These are phyloP conservation scores for Hoplodrina blanda DNA, from an alignment of 2,888 invertebrate species.

Conservation along the genomic window DNA sequence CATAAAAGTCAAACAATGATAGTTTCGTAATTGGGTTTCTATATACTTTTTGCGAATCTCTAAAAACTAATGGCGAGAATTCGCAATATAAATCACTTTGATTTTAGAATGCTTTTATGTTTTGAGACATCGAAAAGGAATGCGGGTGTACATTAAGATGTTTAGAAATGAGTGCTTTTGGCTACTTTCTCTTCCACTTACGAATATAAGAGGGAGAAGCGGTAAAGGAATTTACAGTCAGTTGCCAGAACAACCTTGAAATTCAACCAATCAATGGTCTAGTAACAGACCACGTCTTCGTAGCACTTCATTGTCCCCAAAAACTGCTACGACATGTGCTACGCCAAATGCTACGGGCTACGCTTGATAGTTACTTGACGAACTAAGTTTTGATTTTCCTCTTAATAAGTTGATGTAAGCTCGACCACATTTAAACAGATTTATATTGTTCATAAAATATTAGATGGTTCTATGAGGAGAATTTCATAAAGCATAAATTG, in stretches of 20 bases:
- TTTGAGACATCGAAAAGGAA: conserved; percentile 40
- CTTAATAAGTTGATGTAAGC: neutral
- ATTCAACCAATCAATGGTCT: conserved; percentile 4
- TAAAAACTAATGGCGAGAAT: conserved; percentile 33
- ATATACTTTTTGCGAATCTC: conserved; percentile 17
- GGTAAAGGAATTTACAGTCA: too few relatives aligned
- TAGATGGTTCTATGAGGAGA: neutral
- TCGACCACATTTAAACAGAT: neutral
- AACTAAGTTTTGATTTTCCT: neutral
- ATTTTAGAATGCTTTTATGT: conserved; percentile 45
- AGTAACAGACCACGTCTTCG: conserved; percentile 2
- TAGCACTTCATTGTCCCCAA: conserved; percentile 13
- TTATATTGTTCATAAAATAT: neutral
- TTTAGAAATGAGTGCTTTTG: conserved; percentile 13
- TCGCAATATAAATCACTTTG: conserved; percentile 48
- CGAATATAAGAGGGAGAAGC: neutral
- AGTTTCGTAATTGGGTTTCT: conserved; percentile 6
- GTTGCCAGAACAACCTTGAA: neutral
- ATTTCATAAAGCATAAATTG: neutral
- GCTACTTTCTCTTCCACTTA: neutral
- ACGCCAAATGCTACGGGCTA: conserved; percentile 38
- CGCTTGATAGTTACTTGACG: neutral
- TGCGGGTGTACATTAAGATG: conserved; percentile 20
- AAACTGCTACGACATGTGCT: conserved; percentile 23
- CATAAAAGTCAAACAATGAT: neutral